Evolutionary conservation across 2,888 invertebrate genomes (phyloP).

Genomic region (Eupithecia exiguata): DNA sequence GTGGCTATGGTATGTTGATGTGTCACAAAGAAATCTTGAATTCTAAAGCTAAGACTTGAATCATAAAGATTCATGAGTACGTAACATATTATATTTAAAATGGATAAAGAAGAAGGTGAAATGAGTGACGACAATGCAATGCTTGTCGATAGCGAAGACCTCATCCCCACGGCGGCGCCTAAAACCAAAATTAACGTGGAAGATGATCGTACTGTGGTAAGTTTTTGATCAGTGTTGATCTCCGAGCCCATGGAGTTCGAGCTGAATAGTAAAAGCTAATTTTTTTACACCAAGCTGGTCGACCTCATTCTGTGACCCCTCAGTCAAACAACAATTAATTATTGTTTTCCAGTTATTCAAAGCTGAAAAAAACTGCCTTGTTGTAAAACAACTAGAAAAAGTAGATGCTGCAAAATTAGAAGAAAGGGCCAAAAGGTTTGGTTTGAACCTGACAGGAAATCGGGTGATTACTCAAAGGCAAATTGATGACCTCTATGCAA

Average conservation of each 20-base stretch:
- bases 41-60: not conserved
- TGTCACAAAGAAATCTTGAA: not conserved
- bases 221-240: constrained; percentile 20
- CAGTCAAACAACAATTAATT: not conserved
- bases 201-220: constrained; percentile 61
- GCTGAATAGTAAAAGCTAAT: not conserved
- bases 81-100: constrained; percentile 33
- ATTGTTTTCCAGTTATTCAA: constrained; percentile 60
- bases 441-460: constrained; percentile 72
- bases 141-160: constrained; percentile 65
- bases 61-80: not conserved
- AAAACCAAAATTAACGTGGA: constrained; percentile 38
- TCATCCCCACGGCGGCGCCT: constrained; percentile 31
- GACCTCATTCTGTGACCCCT: not conserved
- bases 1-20: not conserved
- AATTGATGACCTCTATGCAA: constrained; percentile 76
- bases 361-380: constrained; percentile 65
- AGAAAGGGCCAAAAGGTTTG: constrained; percentile 77
- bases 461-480: constrained; percentile 74
- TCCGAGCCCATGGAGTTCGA: not conserved
- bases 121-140: constrained; percentile 79
- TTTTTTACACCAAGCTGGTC: not conserved
- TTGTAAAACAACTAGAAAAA: constrained; percentile 69
- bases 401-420: constrained; percentile 75
- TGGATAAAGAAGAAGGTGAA: constrained; percentile 80